These are phyloP conservation scores for Labeo catla DNA, from an alignment of 2,113 vertebrate species.

Conservation along the genomic window DNA sequence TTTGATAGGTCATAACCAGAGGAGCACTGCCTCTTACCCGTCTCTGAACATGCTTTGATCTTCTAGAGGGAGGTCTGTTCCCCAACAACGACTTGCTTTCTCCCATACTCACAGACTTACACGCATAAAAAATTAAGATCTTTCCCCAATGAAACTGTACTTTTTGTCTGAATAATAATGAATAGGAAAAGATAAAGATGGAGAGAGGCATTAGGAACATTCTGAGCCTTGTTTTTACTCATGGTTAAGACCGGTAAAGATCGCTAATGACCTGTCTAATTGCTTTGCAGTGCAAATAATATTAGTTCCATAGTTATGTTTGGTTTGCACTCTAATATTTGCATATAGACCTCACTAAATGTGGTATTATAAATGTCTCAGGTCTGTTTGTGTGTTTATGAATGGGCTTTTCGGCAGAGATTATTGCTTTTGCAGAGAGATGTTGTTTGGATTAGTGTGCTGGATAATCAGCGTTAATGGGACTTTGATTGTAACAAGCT, in stretches of 20 bases:
- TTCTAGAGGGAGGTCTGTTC: conserved; percentile 17
- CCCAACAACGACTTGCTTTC: neutral
- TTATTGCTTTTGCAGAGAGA: conserved; percentile 18
- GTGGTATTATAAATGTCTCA: conserved; percentile 10
- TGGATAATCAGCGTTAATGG: conserved; percentile 15
- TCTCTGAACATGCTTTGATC: conserved; percentile 31
- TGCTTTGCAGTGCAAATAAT: neutral
- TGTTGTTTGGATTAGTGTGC: conserved; percentile 3
- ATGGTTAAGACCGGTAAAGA: neutral
- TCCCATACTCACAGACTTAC: neutral
- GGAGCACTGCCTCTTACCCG: neutral
- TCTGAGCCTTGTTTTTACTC: neutral
- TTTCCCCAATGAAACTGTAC: neutral
- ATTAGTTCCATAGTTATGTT: conserved; percentile 16
- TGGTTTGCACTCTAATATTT: neutral
- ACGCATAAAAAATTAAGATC: neutral
- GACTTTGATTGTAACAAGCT: neutral
- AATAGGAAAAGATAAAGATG: neutral
- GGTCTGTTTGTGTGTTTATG: conserved; percentile 31
- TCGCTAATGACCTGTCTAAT: conserved; percentile 34
- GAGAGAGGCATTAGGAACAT: neutral
- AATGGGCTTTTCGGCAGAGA: conserved; percentile 24
- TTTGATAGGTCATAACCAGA: conserved; percentile 41
- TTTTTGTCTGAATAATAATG: neutral
- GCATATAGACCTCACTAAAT: conserved; percentile 12